Base-by-base conservation (phyloP, 2,113 vertebrate species). In the Panthera leo region DNA sequence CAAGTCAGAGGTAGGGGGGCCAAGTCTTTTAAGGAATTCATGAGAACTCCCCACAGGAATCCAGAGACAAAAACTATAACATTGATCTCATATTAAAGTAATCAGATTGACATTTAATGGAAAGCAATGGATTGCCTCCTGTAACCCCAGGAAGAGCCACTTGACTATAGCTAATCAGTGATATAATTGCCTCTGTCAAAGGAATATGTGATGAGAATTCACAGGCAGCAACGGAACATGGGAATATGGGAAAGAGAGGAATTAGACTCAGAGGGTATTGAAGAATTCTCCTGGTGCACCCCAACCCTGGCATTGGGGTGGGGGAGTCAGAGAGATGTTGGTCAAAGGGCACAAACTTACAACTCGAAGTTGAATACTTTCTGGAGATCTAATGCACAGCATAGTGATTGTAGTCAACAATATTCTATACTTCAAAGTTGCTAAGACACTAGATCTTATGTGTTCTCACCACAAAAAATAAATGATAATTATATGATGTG, bases 61-160 rank as follows among this genome's bases (percentile, higher is more conserved):
- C 13, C 31, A 1, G 13, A 82, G 78, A 29, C 55, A 67, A 83
- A 34, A 42, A 21, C 19, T 67, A 42, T 36, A 25, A 13, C 21
- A 18, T 78, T 67, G 84, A 39, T 29, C 23, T 97, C 53, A 34
- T 2, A 68, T 68, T 61, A 76, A 89, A 45, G 19, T 53, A 85
- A 91, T 78, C 65, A 89, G 78, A n/a, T 15, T 93, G 68, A 85
- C 61, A 73, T 86, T 86, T 86, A 89, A 86, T 25, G 31, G 39
- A 94, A 89, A 79, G 67, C 25, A 65, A 21, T 58, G 14, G 12
- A 85, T 89, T 85, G 27, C 23, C 36, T 88, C 55, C 76, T 85
- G 2, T 31, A 71, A 27, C 45, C 10, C 61, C n/a, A 94, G 75
- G 5, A 93, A 42, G 83, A 89, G 29, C 58, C 79, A 75, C 96